Evolutionary conservation across 1,140 invertebrate genomes (phyloP).

Genomic region (Metopolophium dirhodum): DNA sequence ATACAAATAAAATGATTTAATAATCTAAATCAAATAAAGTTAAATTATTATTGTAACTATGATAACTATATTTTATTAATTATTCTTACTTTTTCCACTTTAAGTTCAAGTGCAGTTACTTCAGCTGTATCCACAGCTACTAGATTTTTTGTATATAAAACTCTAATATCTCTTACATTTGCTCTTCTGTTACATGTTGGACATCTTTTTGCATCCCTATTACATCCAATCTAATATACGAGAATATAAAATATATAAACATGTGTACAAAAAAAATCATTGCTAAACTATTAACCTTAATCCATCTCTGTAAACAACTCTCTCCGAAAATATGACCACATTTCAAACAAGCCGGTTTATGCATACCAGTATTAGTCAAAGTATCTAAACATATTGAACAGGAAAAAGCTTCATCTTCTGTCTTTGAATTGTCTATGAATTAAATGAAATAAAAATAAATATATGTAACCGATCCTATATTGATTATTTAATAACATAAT

Average conservation of each 20-base stretch:
- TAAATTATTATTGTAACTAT: not conserved
- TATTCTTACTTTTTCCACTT: constrained; percentile 64
- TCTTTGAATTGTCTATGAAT: not conserved
- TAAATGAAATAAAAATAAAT: not conserved
- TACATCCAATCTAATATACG: constrained; percentile 25
- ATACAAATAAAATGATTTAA: not conserved
- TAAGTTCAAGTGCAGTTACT: constrained; percentile 67
- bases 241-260: not conserved
- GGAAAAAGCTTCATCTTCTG: constrained; percentile 70
- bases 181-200: constrained; percentile 88
- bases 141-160: constrained; percentile 73
- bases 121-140: constrained; percentile 73
- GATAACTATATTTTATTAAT: constrained; percentile 3
- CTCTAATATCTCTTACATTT: constrained; percentile 74
- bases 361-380: constrained; percentile 85
- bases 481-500: not conserved
- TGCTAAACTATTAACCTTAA: constrained; percentile 63
- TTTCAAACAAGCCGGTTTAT: constrained; percentile 80
- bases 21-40: not conserved
- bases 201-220: constrained; percentile 65
- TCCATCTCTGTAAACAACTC: constrained; percentile 83
- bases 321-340: constrained; percentile 92
- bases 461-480: not conserved
- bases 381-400: constrained; percentile 88
- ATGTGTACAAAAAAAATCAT: not conserved